These are phyloP conservation scores for Aethina tumida DNA, from an alignment of 1,140 invertebrate species.

Conservation along the genomic window DNA sequence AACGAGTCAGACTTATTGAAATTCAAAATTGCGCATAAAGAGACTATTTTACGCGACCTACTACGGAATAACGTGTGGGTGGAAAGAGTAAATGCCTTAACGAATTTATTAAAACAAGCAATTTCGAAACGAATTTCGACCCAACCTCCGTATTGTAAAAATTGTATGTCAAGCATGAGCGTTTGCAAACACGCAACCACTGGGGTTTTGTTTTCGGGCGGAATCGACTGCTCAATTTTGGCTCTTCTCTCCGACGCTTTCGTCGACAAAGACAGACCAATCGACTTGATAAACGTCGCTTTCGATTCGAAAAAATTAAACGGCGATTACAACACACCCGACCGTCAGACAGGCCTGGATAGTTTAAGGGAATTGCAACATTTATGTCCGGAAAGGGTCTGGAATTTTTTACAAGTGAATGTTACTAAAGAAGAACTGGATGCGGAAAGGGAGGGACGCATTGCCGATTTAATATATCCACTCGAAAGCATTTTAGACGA, in stretches of 20 bases:
- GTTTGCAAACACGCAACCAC: conserved; percentile 62
- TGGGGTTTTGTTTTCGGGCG: conserved; percentile 89
- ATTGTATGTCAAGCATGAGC: conserved; percentile 41
- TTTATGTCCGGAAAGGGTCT: conserved; percentile 53
- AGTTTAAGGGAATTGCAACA: conserved; percentile 62
- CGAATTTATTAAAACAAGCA: conserved; percentile 49
- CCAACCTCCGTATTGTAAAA: conserved; percentile 56
- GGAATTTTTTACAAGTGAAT: conserved; percentile 60
- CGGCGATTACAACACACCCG: conserved; percentile 59
- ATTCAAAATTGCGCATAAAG: conserved; percentile 31
- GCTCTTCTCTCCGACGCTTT: conserved; percentile 69
- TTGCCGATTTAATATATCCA: conserved; percentile 73
- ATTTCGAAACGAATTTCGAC: conserved; percentile 51
- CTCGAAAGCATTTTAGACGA: conserved; percentile 87
- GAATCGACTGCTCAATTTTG: conserved; percentile 86
- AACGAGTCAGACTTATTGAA: conserved; percentile 24
- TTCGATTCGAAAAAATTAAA: conserved; percentile 52
- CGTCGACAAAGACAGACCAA: conserved; percentile 55
- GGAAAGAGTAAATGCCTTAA: conserved; percentile 39
- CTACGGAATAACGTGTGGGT: conserved; percentile 34
- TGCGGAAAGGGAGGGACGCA: conserved; percentile 42
- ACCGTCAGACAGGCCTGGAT: conserved; percentile 64
- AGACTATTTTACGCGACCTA: conserved; percentile 35
- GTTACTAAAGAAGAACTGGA: conserved; percentile 59
- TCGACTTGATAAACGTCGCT: conserved; percentile 96